Conservation (phyloP, 2,888 invertebrate species). For the Anticlea derivata region DNA sequence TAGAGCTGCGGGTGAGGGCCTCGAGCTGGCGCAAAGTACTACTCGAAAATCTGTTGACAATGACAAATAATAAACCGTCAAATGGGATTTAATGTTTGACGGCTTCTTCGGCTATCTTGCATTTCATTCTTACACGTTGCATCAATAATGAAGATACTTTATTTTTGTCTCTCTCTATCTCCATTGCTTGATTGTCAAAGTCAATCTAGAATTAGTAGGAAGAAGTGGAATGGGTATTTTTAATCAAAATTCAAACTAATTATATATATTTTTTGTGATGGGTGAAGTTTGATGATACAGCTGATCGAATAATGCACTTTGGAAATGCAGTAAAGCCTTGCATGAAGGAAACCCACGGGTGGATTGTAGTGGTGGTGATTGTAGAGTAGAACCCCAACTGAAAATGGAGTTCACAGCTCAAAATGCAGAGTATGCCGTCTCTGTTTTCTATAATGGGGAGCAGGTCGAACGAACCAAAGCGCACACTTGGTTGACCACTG, state of each 20-base stretch:
- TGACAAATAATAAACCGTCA: not conserved
- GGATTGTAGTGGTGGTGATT: not conserved
- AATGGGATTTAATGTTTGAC: too few species aligned
- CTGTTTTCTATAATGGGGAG: constrained; percentile 86
- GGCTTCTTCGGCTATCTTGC: not conserved
- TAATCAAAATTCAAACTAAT: too few species aligned
- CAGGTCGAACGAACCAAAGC: constrained; percentile 88
- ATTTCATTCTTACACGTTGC: not conserved
- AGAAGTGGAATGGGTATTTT: too few species aligned
- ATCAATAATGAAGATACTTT: too few species aligned
- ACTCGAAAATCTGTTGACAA: too few species aligned
- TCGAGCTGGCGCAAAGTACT: too few species aligned
- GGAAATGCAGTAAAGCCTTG: constrained; percentile 20
- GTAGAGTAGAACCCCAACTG: constrained; percentile 11
- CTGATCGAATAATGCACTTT: not conserved
- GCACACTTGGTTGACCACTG: constrained; percentile 93
- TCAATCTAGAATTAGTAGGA: too few species aligned
- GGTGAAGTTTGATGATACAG: too few species aligned
- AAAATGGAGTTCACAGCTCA: constrained; percentile 86
- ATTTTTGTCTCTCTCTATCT: too few species aligned
- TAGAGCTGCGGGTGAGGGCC: too few species aligned
- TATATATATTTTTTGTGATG: not conserved
- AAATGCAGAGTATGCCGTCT: constrained; percentile 88
- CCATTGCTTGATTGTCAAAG: too few species aligned
- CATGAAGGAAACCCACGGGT: not conserved